Evolutionary conservation across 2,888 invertebrate species (phyloP).

Genomic region (Anodontia alba): DNA sequence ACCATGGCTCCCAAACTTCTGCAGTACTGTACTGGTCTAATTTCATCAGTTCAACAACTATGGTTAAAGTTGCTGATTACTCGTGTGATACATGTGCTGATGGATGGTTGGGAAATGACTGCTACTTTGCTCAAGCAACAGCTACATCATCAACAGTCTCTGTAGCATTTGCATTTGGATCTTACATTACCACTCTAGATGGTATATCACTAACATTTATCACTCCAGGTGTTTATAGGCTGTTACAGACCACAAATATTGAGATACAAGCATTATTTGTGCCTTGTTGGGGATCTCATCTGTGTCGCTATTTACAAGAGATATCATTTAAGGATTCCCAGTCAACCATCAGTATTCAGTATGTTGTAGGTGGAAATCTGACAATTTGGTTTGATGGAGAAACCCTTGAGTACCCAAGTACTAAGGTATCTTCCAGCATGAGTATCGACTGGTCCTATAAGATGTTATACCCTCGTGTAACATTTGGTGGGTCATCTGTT

Average conservation of each 20-base stretch:
- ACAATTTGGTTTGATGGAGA: constrained; percentile 33
- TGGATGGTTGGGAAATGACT: constrained; percentile 69
- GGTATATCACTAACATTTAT: constrained; percentile 59
- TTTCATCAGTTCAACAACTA: constrained; percentile 10
- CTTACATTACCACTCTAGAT: constrained; percentile 64
- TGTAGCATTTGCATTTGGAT: constrained; percentile 61
- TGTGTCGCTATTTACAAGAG: constrained; percentile 62
- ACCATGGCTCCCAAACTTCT: constrained; percentile 47
- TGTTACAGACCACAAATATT: constrained; percentile 41
- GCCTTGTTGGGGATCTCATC: constrained; percentile 60
- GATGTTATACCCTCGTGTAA: constrained; percentile 53
- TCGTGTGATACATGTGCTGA: constrained; percentile 66
- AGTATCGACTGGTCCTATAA: constrained; percentile 54
- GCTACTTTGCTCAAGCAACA: constrained; percentile 59
- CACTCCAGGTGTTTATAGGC: constrained; percentile 59
- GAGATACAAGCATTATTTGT: constrained; percentile 64
- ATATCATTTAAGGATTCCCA: constrained; percentile 48
- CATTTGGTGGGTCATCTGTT: constrained; percentile 51
- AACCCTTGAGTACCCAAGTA: constrained; percentile 31
- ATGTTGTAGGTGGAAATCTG: constrained; percentile 34
- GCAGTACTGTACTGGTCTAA: constrained; percentile 60
- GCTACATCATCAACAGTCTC: constrained; percentile 3
- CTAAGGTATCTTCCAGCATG: constrained; percentile 29
- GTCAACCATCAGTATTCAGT: constrained; percentile 42
- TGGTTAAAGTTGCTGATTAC: constrained; percentile 43